These are phyloP conservation scores for Eurystomus gularis DNA, from an alignment of 2,113 vertebrate genomes.

Conservation along the genomic window DNA sequence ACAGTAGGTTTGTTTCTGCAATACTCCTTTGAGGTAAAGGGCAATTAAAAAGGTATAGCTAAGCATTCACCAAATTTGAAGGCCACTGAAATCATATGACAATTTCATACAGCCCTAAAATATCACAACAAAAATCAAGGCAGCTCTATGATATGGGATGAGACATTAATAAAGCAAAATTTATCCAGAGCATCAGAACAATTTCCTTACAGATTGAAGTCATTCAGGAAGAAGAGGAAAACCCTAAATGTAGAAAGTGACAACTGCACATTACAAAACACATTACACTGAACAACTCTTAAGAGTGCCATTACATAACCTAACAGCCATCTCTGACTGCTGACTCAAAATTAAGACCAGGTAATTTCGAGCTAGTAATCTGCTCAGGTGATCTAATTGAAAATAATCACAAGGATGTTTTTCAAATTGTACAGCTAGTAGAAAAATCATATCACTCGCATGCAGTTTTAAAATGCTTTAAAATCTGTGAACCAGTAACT, in stretches of 20 bases:
- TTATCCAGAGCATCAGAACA: neutral
- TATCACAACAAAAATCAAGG: neutral
- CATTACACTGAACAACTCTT: neutral
- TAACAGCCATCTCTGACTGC: neutral
- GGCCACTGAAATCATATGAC: neutral
- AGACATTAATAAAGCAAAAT: neutral
- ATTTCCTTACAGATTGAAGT: neutral
- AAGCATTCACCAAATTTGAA: neutral
- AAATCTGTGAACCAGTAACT: neutral
- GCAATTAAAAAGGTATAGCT: neutral
- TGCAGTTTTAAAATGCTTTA: neutral
- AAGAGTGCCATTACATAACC: neutral
- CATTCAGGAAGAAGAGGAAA: neutral
- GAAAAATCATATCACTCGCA: fast-evolving
- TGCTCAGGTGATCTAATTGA: neutral
- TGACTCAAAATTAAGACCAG: neutral
- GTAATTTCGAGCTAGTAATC: neutral
- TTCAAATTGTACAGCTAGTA: neutral
- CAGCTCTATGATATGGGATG: neutral
- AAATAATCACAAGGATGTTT: neutral
- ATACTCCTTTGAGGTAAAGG: neutral
- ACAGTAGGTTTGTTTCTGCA: neutral
- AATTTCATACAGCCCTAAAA: neutral
- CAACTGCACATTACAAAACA: neutral
- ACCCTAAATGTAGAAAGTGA: neutral